Base-by-base conservation (phyloP, 2,888 invertebrate species). In the Drosophila kanekoi region DNA sequence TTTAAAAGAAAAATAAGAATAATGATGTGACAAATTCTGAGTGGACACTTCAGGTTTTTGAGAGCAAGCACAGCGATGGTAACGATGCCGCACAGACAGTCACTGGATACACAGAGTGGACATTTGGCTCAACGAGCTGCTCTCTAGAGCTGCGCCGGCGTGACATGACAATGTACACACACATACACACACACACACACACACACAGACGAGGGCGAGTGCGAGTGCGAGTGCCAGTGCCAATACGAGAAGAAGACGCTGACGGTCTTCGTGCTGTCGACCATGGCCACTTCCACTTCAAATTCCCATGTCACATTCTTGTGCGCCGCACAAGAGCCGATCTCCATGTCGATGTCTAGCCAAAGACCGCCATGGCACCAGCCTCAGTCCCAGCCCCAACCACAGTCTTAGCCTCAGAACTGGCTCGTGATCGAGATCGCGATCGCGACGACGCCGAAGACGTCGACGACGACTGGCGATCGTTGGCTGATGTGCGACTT, bases 11-110 rank as follows among this genome's bases (percentile, higher is more conserved):
- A 87, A 89, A 89, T 87, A 88, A 87, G 89, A 89, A 88, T 89
- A 88, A 88, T 88, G 88, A 88, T 88, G 89, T 89, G 88, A 88
- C 88, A 88, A 86, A 88, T 88, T 87, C 81, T 79, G 73, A 84
- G 86, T 87, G 87, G 87, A 77, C 70, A 87, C 87, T 87, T 85
- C 49, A 87, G 40, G 57, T 68, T 78, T 67, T 77, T 56, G 66
- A 80, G 73, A 74, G 77, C 70, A 58, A 57, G 58, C 47, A 47
- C 37, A 54, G 28, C 72, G 38, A 48, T 40, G 62, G 40, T 18
- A 54, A 58, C 60, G 60, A 40, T 61, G 68, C 51, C 65, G 63
- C 44, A 58, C 63, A 71, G 58, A 63, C 57, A 16, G 45, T 51
- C 66, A 10, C 40, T 49, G 59, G 61, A 65, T 62, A 58, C 57